Evolutionary conservation across 2,797 vertebrate species (phyloP), one percentile per base, ranked within the genome.

Genomic region (Tinamus major): DNA sequence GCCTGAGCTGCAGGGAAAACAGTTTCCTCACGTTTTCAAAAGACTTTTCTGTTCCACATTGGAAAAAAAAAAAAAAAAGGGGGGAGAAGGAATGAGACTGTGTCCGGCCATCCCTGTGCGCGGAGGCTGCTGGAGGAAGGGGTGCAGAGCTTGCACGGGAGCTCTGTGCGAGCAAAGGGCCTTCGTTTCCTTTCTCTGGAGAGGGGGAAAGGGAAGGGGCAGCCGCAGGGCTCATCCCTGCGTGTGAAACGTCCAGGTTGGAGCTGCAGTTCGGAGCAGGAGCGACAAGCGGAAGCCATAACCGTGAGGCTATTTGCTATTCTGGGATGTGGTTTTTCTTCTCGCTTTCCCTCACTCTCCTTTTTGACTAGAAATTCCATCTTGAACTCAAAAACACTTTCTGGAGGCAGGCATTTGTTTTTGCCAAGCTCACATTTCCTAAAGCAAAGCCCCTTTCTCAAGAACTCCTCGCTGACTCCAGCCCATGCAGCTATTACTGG

Each of bases 241-340:
- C 13, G 8, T 37, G 65, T 68, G 53, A 33, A 64, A 75, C 27
- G 46, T 53, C 13, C 23, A 0, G 2, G 14, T 37, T 4, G 13
- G 23, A 87, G 58, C 29, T 1, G 21, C 41, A 64, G 55, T 53
- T 85, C 8, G 6, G 61, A 80, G 76, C 33, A 44, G n/a, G 58
- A 64, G 39, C 23, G 8, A 62, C 35, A 42, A 0, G 2, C 0
- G 0, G 62, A 68, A 67, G 65, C 90, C 64, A 53, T 64, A 70
- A 21, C 35, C 23, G 0, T 74, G 81, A 94, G 53, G 64, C 67
- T 81, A n/a, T 69, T 53, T 55, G 41, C 79, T 91, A 79, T 86
- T 93, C 82, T 59, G 69, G 56, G 65, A 72, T 88, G 82, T 87
- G 81, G 76, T 82, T 93, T 92, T 74, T 53, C 49, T 46, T 49